Evolutionary conservation across 37 sponge, comb jelly and placozoan species (phyloP).

Genomic region (Hexactinellida sp.): DNA sequence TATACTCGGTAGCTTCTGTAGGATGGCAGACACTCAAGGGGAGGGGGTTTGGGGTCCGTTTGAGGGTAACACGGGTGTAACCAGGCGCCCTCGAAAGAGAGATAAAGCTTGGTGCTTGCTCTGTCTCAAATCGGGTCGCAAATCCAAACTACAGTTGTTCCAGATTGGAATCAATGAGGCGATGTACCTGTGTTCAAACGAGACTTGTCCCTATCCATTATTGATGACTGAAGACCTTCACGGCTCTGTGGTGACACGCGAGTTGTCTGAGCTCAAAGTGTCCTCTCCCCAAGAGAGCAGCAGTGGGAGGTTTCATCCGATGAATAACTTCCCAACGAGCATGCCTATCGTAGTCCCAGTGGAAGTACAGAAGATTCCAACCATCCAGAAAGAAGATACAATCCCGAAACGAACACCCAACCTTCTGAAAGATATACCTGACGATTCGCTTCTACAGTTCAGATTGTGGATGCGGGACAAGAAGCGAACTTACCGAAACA

Average conservation of each 20-base stretch:
- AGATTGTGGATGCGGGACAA: slow-evolving; percentile 7
- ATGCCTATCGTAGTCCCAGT: slow-evolving; percentile 13
- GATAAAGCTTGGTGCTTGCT: background rate
- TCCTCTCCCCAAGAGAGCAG: background rate
- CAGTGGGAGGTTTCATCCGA: background rate
- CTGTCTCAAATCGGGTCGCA: background rate
- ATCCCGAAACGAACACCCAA: background rate
- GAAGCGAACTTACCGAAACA: background rate
- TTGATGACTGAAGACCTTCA: background rate
- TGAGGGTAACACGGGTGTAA: background rate
- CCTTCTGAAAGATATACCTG: background rate
- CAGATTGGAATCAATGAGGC: background rate
- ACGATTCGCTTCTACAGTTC: background rate
- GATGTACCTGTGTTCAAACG: background rate
- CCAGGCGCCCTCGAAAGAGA: background rate
- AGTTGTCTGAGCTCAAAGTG: background rate
- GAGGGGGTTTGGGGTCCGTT: background rate
- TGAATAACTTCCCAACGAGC: background rate
- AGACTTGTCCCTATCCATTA: background rate
- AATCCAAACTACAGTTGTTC: background rate
- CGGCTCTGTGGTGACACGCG: background rate
- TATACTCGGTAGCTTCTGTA: background rate
- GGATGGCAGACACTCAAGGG: background rate
- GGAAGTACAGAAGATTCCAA: background rate
- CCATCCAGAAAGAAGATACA: background rate